Conservation (phyloP, 2,113 vertebrate genomes). For the Oreochromis niloticus region DNA sequence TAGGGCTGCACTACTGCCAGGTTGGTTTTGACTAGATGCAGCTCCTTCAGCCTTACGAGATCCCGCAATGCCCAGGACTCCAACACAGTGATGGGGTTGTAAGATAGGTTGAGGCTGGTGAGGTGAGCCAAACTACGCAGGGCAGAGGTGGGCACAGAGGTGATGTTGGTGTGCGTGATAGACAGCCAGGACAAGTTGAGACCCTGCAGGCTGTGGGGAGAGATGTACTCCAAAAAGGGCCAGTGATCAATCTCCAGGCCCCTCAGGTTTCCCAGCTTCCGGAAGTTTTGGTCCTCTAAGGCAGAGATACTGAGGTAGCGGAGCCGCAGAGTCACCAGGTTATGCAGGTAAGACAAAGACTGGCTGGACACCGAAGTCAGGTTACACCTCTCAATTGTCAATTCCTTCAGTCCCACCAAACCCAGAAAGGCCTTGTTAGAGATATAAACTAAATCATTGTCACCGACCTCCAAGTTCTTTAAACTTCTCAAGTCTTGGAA, state of each 20-base stretch:
- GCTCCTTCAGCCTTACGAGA: constrained; percentile 88
- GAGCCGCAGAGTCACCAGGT: constrained; percentile 82
- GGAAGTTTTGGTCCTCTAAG: constrained; percentile 91
- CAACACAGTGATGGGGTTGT: constrained; percentile 90
- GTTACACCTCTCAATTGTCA: constrained; percentile 94
- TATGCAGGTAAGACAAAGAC: constrained; percentile 88
- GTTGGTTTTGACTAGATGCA: constrained; percentile 87
- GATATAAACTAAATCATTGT: constrained; percentile 97
- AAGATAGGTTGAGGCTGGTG: constrained; percentile 87
- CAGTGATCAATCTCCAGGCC: constrained; percentile 92
- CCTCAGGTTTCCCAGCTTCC: constrained; percentile 77
- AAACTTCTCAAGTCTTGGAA: constrained; percentile 89
- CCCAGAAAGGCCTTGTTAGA: constrained; percentile 91
- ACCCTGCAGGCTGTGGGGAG: constrained; percentile 85
- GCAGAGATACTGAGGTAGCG: constrained; percentile 85
- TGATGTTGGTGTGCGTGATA: constrained; percentile 95
- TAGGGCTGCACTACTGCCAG: constrained; percentile 83
- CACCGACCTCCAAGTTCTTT: constrained; percentile 85
- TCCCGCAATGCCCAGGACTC: constrained; percentile 88
- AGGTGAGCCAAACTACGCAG: constrained; percentile 88
- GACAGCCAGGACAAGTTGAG: constrained; percentile 93
- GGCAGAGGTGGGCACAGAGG: constrained; percentile 84
- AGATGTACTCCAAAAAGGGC: constrained; percentile 88
- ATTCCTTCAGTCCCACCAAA: constrained; percentile 81
- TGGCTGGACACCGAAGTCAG: constrained; percentile 89